Evolutionary conservation across 2,888 invertebrate species (phyloP).

Genomic region (Acheta domesticus): DNA sequence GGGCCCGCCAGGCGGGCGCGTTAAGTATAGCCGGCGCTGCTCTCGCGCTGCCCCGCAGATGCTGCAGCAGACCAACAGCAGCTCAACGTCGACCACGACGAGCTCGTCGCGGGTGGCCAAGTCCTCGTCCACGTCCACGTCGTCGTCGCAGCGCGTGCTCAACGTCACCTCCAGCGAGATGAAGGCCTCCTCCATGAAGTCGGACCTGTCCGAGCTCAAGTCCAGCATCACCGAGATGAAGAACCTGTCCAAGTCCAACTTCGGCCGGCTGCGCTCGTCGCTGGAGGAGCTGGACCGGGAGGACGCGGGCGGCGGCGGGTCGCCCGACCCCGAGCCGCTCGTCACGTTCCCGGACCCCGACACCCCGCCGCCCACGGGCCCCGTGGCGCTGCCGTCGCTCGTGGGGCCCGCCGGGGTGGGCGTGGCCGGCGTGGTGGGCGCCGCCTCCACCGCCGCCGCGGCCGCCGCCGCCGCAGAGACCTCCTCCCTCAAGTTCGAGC

Average conservation of each 20-base stretch:
- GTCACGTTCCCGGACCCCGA: constrained; percentile 80
- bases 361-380: constrained; percentile 69
- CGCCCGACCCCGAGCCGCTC: constrained; percentile 57
- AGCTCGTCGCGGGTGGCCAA: constrained; percentile 45
- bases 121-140: constrained; percentile 49
- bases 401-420: constrained; percentile 48
- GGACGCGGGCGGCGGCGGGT: constrained; percentile 38
- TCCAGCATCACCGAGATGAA: constrained; percentile 86
- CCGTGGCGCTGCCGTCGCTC: constrained; percentile 57
- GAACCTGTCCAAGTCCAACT: constrained; percentile 53
- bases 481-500: constrained; percentile 77
- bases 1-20: constrained; percentile 24
- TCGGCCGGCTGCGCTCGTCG: constrained; percentile 60
- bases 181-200: constrained; percentile 79
- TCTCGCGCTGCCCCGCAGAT: constrained; percentile 39
- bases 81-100: constrained; percentile 52
- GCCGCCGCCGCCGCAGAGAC: constrained; percentile 47
- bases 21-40: constrained; percentile 20
- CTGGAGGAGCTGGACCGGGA: constrained; percentile 63
- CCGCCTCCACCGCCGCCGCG: constrained; percentile 42
- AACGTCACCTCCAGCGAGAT: constrained; percentile 65
- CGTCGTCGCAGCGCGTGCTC: constrained; percentile 52
- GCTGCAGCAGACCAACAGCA: constrained; percentile 56
- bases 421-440: constrained; percentile 43
- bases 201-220: constrained; percentile 73